Evolutionary conservation across 1,140 invertebrate genomes (phyloP).

Genomic region (Luehdorfia chinensis): DNA sequence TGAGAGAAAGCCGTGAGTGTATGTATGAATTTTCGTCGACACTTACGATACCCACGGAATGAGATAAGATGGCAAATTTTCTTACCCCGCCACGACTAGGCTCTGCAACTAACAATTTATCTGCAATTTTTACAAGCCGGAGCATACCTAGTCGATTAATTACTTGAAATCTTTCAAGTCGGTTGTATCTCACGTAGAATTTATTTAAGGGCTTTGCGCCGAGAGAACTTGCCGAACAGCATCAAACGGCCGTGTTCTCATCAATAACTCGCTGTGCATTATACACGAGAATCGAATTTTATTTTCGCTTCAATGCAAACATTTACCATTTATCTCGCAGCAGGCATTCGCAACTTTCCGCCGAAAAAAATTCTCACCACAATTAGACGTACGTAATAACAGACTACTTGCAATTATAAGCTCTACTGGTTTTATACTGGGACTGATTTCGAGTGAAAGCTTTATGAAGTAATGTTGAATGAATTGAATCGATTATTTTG

Average conservation of each 20-base stretch:
- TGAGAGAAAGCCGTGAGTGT: too few relatives aligned
- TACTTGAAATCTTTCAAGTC: too few relatives aligned
- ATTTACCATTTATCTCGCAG: conserved; percentile 12
- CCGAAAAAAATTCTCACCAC: conserved; percentile 10
- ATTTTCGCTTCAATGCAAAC: conserved; percentile 13
- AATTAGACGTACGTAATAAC: neutral
- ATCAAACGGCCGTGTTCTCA: conserved; percentile 2
- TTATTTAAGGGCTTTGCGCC: neutral
- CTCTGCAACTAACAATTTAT: too few relatives aligned
- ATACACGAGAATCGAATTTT: conserved; percentile 6
- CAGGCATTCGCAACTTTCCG: conserved; percentile 11
- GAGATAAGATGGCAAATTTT: too few relatives aligned
- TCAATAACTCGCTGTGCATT: conserved; percentile 7
- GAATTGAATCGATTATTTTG: conserved; percentile 31
- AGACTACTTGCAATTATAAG: neutral
- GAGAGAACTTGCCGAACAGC: neutral
- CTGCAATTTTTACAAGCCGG: too few relatives aligned
- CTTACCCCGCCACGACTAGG: too few relatives aligned
- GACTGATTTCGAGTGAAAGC: neutral
- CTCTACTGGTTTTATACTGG: neutral
- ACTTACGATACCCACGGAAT: too few relatives aligned
- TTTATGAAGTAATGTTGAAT: neutral
- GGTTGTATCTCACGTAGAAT: too few relatives aligned
- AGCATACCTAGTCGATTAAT: too few relatives aligned
- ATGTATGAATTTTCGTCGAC: too few relatives aligned